phyloP scores from a whole-genome alignment of 2,888 invertebrate species.

The Drosophila phalerata region DNA sequence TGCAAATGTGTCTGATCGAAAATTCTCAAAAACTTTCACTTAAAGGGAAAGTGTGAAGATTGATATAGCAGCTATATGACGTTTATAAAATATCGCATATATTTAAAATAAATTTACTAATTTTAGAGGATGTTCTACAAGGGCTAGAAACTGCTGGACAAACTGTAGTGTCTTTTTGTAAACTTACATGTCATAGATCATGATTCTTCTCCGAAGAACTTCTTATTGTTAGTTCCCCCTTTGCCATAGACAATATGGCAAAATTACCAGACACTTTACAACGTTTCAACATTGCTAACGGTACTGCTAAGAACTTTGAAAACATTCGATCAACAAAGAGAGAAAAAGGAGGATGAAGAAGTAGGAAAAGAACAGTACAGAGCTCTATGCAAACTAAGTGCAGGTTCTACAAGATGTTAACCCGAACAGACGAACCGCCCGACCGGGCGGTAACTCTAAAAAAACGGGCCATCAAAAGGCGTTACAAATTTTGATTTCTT shows the following conservation, averaged over 20 bases:
- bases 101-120: too few species aligned
- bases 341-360: slow-evolving; percentile 4
- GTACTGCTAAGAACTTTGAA: slow-evolving; percentile 52
- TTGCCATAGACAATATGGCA: slow-evolving; percentile 39
- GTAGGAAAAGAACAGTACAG: slow-evolving; percentile 27
- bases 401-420: slow-evolving; percentile 52
- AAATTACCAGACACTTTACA: slow-evolving; percentile 40
- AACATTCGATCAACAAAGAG: slow-evolving; percentile 61
- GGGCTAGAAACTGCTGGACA: neutral
- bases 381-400: slow-evolving; percentile 77
- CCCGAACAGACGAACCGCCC: slow-evolving; percentile 22
- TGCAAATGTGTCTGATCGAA: slow-evolving; percentile 19
- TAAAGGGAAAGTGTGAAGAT: slow-evolving; percentile 44
- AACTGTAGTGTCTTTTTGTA: neutral
- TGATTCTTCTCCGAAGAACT: neutral
- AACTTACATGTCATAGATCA: neutral
- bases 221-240: neutral
- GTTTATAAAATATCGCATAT: neutral
- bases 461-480: slow-evolving; percentile 72
- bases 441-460: slow-evolving; percentile 51
- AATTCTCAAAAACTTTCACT: slow-evolving; percentile 56
- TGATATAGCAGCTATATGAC: slow-evolving; percentile 8
- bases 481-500: slow-evolving; percentile 81
- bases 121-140: neutral
- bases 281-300: slow-evolving; percentile 45